A percentile compares a stretch with the other conserved stretches of the same genome.
These are phyloP conservation scores for Cantharis nigra DNA, from an alignment of 2,888 invertebrate genomes.

Conservation along the genomic window DNA sequence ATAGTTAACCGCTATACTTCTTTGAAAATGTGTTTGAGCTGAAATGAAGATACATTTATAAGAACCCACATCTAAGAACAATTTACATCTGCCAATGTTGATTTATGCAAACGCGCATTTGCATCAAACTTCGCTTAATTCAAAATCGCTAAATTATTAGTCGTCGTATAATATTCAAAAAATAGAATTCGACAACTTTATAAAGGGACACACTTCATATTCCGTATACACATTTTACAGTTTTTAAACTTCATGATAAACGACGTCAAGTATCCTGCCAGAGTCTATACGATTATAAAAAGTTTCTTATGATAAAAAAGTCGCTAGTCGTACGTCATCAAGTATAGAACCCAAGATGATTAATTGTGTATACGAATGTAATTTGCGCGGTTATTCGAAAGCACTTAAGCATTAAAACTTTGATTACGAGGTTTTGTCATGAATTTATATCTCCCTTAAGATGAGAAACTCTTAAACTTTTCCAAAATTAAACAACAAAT, in stretches of 20 bases:
- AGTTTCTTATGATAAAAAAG: slow-evolving; percentile 24
- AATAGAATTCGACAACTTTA: slow-evolving; percentile 15
- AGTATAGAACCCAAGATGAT: slow-evolving; percentile 18
- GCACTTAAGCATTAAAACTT: slow-evolving; percentile 19
- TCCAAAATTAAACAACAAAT: slow-evolving; percentile 1
- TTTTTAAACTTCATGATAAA: slow-evolving; percentile 28
- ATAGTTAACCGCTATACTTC: slow-evolving; percentile 20
- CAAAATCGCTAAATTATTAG: slow-evolving; percentile 12
- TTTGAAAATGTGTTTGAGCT: slow-evolving; percentile 10
- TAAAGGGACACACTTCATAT: slow-evolving; percentile 11
- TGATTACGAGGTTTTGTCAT: slow-evolving; percentile 10
- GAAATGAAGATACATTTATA: slow-evolving; percentile 24
- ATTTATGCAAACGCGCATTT: slow-evolving; percentile 19
- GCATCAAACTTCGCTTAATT: slow-evolving; percentile 18
- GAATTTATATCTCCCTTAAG: background rate
- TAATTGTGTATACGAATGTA: slow-evolving; percentile 21
- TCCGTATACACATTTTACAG: slow-evolving; percentile 21
- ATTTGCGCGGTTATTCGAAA: slow-evolving; percentile 18
- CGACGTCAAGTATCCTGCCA: slow-evolving; percentile 24
- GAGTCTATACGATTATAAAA: slow-evolving; percentile 25
- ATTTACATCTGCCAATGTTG: slow-evolving; percentile 12
- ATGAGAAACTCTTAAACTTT: slow-evolving; percentile 8
- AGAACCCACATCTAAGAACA: slow-evolving; percentile 4
- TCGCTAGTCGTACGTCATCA: slow-evolving; percentile 17
- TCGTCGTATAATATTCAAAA: background rate